Percentiles rank a stretch among this genome's conserved stretches.
phyloP scores from a whole-genome alignment of 2,113 vertebrate genomes.

The Spheniscus mendiculus region DNA sequence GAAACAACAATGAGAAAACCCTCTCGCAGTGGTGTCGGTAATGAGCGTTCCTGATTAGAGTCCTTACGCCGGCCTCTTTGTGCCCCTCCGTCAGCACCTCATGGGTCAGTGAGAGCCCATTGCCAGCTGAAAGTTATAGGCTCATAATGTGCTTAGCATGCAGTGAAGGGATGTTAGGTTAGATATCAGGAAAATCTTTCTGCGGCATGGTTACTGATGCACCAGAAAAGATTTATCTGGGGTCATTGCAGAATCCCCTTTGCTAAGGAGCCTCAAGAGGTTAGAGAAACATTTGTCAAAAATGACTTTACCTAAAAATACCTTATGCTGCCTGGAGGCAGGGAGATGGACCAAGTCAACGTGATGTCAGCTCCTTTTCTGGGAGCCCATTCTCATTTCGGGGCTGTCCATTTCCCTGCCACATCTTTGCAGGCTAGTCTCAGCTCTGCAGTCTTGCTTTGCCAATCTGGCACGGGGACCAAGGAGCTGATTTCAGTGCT shows the following conservation, averaged over 20 bases:
- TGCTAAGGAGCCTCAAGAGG: neutral
- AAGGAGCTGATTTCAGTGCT: neutral
- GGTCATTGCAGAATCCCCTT: neutral
- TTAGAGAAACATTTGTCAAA: neutral
- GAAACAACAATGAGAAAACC: slow-evolving; percentile 30
- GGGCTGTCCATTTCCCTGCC: neutral
- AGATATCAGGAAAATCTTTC: neutral
- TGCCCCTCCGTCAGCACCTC: neutral
- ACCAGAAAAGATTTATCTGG: neutral
- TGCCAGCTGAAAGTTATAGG: neutral
- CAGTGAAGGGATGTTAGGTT: neutral
- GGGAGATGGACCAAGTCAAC: neutral
- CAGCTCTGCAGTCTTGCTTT: neutral
- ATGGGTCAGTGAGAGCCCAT: neutral
- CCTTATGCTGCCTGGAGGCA: neutral
- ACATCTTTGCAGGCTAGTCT: neutral
- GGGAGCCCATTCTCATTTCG: neutral
- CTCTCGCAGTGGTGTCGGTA: neutral
- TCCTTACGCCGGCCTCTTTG: neutral
- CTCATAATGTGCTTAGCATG: neutral
- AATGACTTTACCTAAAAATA: neutral
- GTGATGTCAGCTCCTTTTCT: neutral
- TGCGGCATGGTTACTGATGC: neutral
- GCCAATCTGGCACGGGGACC: accelerated
- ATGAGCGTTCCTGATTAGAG: neutral